Conservation (phyloP, 2,113 vertebrate species). For the Hemiscyllium ocellatum region DNA sequence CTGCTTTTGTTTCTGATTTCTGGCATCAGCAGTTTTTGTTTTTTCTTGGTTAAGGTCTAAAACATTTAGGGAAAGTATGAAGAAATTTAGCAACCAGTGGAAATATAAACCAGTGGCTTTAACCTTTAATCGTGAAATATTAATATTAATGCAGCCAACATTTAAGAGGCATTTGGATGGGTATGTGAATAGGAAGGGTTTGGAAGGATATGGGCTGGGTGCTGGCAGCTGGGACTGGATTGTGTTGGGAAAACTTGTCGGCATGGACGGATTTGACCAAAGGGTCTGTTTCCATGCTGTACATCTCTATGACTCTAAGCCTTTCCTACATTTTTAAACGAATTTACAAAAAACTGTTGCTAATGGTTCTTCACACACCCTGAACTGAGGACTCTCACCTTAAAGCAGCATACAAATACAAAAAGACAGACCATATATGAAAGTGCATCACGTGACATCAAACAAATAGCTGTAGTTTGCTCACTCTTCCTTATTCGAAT, state of each 20-base stretch:
- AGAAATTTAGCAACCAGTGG: background rate
- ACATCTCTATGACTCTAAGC: no score
- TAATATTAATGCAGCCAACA: background rate
- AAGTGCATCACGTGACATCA: background rate
- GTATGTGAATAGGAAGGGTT: no score
- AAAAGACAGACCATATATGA: background rate
- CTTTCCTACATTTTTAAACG: background rate
- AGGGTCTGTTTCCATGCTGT: no score
- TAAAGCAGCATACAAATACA: background rate
- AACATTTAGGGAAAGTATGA: background rate
- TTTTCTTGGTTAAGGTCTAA: background rate
- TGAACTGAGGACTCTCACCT: background rate
- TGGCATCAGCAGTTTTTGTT: no score
- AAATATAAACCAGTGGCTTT: background rate
- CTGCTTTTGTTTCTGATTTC: no score
- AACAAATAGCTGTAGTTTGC: background rate
- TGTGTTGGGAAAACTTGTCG: no score
- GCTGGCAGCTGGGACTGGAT: no score
- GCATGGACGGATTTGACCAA: no score
- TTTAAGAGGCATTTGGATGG: no score
- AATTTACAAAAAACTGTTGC: background rate
- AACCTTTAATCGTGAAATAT: background rate
- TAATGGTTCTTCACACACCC: background rate
- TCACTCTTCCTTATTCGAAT: background rate
- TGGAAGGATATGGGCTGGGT: no score